Base-by-base conservation (phyloP, 2,888 invertebrate species). In the Drosophila emarginata region DNA sequence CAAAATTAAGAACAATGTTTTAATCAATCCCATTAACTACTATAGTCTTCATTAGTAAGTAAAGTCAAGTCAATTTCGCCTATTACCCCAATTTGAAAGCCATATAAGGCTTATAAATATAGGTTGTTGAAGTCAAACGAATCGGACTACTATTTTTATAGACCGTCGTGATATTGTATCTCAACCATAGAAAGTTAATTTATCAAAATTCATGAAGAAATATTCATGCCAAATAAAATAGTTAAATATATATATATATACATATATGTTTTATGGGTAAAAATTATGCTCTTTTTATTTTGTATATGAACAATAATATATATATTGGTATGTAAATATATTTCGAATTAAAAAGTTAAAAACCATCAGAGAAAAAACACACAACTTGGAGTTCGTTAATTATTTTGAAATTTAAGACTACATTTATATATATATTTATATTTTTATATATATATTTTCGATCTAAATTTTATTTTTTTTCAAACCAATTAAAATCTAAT, bases 371-470 rank as follows among this genome's bases (percentile, higher is more conserved):
- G 11, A 21, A 18, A 61, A 36, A 66, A 28, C 28, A 32, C 51
- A 58, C 57, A 67, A 56, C 56, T 60, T 36, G 14, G 14, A 11
- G 14, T 45, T 45, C 45, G 12, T 21, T 4, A 45, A 21, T 45
- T 12, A 11, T 21, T 45, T 12, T 18, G 11, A 51, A 60, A 51
- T 61, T 64, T 45, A 65, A 15, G 58, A 40, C 71, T 70, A 70
- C 28, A 39, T 32, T 5, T 60, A 18, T 54, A 72, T 61, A 74
- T 72, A 69, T 61, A 71, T 61, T 72, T 73, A 69, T 61, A 70
- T n/a, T n/a, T 26, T 45, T 28, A 4, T 37, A 37, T 37, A 21
- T 45, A 45, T 45, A 23, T 61, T 72, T 61, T 72, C 69, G 45
- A 21, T 45, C 18, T 45, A 45, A 21, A 21, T 45, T 45, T 21